These are phyloP conservation scores for Tromatobia lineatoria DNA, from an alignment of 2,888 invertebrate species.

Conservation along the genomic window DNA sequence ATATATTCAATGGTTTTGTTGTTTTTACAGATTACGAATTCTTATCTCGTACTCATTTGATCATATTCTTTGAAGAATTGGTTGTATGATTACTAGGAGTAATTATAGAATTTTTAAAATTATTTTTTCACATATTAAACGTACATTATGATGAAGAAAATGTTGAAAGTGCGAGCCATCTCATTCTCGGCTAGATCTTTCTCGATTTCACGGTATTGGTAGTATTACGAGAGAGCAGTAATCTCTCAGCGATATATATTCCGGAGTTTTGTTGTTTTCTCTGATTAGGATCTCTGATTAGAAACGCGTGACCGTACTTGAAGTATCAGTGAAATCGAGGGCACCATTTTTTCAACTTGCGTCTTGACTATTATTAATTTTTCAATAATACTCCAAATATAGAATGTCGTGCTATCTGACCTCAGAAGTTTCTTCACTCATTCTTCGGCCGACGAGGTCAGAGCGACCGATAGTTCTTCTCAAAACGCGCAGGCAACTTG, in stretches of 20 bases:
- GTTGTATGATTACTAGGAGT: neutral
- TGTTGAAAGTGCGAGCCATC: neutral
- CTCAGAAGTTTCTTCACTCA: slow-evolving; percentile 40
- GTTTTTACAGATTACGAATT: no score
- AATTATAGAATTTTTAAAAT: neutral
- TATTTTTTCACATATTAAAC: neutral
- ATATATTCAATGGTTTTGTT: no score
- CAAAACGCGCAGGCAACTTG: neutral
- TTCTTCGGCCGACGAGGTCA: slow-evolving; percentile 17
- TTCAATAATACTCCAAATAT: neutral
- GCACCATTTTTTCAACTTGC: neutral
- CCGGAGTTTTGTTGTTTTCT: slow-evolving; percentile 29
- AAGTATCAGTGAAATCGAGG: slow-evolving; percentile 13
- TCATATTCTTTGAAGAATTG: no score
- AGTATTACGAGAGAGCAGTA: neutral
- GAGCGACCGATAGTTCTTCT: neutral
- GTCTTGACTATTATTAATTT: neutral
- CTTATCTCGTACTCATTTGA: no score
- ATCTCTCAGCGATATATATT: slow-evolving; percentile 30
- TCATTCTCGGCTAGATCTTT: neutral
- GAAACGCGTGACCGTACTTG: neutral
- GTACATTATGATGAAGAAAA: neutral
- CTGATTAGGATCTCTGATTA: slow-evolving; percentile 27
- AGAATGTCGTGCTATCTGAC: slow-evolving; percentile 20
- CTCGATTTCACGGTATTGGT: neutral